Base-by-base conservation (phyloP, 2,888 invertebrate genomes). In the Holacanthella duospinosa region DNA sequence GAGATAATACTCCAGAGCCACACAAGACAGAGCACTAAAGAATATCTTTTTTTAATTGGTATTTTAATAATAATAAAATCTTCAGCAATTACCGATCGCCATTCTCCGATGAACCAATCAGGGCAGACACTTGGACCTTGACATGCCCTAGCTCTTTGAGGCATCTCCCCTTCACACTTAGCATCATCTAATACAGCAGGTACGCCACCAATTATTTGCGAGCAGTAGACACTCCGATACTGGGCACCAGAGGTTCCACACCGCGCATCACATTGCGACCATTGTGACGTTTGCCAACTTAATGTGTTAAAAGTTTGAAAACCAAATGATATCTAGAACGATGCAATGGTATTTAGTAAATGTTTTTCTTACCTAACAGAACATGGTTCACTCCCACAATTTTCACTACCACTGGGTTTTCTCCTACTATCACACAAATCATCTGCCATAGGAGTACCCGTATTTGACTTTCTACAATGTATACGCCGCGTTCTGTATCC, bases 1-100 rank as follows among this genome's bases (percentile, higher is more conserved):
- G 83, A 0, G 81, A 85, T 79, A 92, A 86, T 70, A 84, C 85
- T 1, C 96, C 96, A 73, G 87, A 85, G 0, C 92, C 96, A 76
- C 95, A 96, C n/a, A 93, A 80, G 75, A 85, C 86, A 76, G 92
- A 86, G 74, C 94, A 95, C 87, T 92, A 74, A 36, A 75, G 26
- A 9, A 36, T 16, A 36, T n/a, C n/a, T n/a, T n/a, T n/a, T n/a
- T n/a, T n/a, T n/a, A n/a, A n/a, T n/a, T n/a, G n/a, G n/a, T n/a
- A n/a, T n/a, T n/a, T n/a, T n/a, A n/a, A n/a, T n/a, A n/a, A n/a
- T n/a, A n/a, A n/a, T n/a, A n/a, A n/a, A n/a, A n/a, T n/a, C n/a
- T n/a, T n/a, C n/a, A n/a, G 9, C n/a, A 12, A 21, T 81, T 79
- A 92, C 92, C 71, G 91, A 88, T 76, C 86, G 87, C 96, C 96